Percentiles rank a stretch among this genome's conserved stretches.
phyloP scores from a whole-genome alignment of 2,797 vertebrate species.

The Peromyscus melanophrys region DNA sequence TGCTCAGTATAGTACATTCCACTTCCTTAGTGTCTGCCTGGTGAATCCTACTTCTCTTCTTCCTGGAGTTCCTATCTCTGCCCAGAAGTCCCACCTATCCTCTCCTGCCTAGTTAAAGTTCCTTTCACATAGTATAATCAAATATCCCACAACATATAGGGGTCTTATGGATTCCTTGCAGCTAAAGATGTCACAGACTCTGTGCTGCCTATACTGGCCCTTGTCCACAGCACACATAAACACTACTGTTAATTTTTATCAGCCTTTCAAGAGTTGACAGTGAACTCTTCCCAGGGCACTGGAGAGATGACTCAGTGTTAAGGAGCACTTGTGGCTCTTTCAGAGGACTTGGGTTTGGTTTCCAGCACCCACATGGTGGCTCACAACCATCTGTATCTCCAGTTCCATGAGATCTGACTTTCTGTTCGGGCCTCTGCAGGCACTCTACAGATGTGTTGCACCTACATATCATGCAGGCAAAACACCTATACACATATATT shows the following conservation, averaged over 20 bases:
- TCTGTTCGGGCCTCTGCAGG: not conserved
- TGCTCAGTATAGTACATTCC: not conserved
- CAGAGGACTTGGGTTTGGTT: not conserved
- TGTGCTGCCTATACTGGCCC: not conserved
- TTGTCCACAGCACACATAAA: rapidly evolving
- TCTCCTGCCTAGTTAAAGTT: not conserved
- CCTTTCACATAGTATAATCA: not conserved
- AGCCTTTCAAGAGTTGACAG: not conserved
- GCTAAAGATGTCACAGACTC: not conserved
- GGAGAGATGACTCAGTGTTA: not conserved
- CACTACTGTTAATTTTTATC: conserved; percentile 4
- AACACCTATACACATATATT: not conserved
- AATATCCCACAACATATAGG: not conserved
- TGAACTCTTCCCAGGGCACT: not conserved
- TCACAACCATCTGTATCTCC: not conserved
- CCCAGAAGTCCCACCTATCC: not conserved
- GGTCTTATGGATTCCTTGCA: not conserved
- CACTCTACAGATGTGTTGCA: not conserved
- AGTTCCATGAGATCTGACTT: not conserved
- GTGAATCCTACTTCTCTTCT: not conserved
- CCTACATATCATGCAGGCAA: not conserved
- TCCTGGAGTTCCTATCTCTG: not conserved
- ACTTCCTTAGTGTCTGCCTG: not conserved
- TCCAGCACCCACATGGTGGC: not conserved
- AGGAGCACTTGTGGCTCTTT: not conserved